Conservation (phyloP, 2,888 invertebrate genomes). For the Incurvaria masculella region DNA sequence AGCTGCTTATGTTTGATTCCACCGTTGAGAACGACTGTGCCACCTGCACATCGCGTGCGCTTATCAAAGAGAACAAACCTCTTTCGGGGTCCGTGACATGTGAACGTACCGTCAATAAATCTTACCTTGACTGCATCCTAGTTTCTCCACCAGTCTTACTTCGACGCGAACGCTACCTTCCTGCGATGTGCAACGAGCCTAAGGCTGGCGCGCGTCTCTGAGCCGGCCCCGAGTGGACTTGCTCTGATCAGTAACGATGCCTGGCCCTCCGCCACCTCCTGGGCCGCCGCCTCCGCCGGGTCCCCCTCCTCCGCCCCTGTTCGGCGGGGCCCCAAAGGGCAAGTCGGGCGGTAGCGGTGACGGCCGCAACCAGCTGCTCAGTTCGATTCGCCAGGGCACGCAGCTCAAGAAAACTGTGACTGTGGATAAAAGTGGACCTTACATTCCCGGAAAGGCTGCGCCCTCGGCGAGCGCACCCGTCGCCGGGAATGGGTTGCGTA, state of each 20-base stretch:
- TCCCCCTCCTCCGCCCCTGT: conserved; percentile 57
- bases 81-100: background rate
- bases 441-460: conserved; percentile 62
- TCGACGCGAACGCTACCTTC: background rate
- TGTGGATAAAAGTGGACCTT: conserved; percentile 87
- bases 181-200: background rate
- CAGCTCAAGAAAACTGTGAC: conserved; percentile 82
- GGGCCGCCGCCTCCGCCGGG: conserved; percentile 64
- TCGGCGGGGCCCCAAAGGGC: conserved; percentile 40
- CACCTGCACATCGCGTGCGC: background rate
- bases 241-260: conserved; percentile 44
- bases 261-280: conserved; percentile 64
- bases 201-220: background rate
- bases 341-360: conserved; percentile 51
- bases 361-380: conserved; percentile 67
- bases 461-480: conserved; percentile 26
- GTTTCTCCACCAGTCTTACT: background rate
- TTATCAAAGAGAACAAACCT: background rate
- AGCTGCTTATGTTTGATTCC: background rate
- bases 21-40: background rate
- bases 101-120: background rate
- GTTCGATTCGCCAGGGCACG: conserved; percentile 80
- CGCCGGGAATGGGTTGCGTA: conserved; percentile 33
- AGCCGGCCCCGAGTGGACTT: background rate
- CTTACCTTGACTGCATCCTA: background rate